Conservation (phyloP, 2,888 invertebrate genomes). For the Pachliopta kotzebuea region DNA sequence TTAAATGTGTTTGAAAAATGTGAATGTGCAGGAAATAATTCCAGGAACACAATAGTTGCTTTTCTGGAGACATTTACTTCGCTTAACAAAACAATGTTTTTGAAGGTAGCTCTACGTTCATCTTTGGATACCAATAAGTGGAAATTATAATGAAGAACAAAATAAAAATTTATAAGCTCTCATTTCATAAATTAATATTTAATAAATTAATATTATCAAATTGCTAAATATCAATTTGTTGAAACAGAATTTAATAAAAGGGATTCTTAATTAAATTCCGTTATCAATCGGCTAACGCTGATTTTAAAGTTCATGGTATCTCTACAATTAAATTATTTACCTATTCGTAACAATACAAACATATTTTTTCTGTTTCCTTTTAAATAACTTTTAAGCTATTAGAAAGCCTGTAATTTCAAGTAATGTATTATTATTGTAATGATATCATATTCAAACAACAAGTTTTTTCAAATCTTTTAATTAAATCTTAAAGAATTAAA, state of each 20-base stretch:
- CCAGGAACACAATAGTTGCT: too few relatives aligned
- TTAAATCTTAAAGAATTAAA: too few relatives aligned
- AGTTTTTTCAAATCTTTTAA: not conserved
- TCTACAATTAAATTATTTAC: constrained; percentile 2
- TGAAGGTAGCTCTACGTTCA: too few relatives aligned
- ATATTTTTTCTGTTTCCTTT: not conserved
- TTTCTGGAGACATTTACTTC: too few relatives aligned
- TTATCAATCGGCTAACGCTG: constrained; percentile 3
- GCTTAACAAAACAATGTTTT: too few relatives aligned
- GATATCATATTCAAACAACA: not conserved
- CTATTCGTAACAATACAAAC: not conserved
- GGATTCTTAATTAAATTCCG: constrained; percentile 18
- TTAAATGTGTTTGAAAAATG: too few relatives aligned
- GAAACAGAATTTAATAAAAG: not conserved
- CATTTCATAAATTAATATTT: not conserved
- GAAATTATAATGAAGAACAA: too few relatives aligned
- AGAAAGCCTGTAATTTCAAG: not conserved
- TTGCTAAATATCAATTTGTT: constrained; percentile 5
- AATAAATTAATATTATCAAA: constrained; percentile 5
- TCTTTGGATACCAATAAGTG: too few relatives aligned
- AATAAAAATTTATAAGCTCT: not conserved
- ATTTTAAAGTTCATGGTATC: constrained; percentile 14
- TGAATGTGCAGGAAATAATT: too few relatives aligned
- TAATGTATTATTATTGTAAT: not conserved
- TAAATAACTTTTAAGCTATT: not conserved